These are phyloP conservation scores for Gryllus bimaculatus DNA, from an alignment of 1,140 invertebrate genomes.

Conservation along the genomic window DNA sequence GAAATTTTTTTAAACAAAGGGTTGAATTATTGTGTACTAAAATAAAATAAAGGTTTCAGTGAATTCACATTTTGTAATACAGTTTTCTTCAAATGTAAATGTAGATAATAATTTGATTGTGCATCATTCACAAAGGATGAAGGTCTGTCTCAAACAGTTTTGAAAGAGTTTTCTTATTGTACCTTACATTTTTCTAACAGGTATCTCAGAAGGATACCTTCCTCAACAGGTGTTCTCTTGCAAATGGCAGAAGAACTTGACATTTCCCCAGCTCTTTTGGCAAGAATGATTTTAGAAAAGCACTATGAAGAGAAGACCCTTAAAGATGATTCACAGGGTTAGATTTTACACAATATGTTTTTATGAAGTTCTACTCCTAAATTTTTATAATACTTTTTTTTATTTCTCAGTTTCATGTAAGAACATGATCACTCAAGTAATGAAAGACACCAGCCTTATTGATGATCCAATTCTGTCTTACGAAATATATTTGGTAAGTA, in stretches of 20 bases:
- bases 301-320: slow-evolving; percentile 33
- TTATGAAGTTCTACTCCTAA: background rate
- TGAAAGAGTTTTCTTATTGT: background rate
- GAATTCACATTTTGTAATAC: too few relatives aligned
- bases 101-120: background rate
- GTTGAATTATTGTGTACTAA: too few relatives aligned
- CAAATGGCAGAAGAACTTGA: slow-evolving; percentile 43
- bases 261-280: slow-evolving; percentile 51
- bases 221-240: slow-evolving; percentile 40
- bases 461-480: slow-evolving; percentile 58
- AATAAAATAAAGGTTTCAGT: too few relatives aligned
- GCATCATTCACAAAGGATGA: background rate
- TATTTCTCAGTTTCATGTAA: background rate
- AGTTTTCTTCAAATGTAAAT: background rate
- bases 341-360: background rate
- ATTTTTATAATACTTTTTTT: background rate
- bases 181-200: background rate
- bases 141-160: background rate
- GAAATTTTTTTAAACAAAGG: too few relatives aligned
- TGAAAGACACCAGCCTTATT: slow-evolving; percentile 63
- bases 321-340: background rate
- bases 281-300: slow-evolving; percentile 53
- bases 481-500: slow-evolving; percentile 64
- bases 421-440: slow-evolving; percentile 41
- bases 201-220: background rate